These are phyloP conservation scores for Lepus europaeus DNA, from an alignment of 2,113 vertebrate species.

Conservation along the genomic window DNA sequence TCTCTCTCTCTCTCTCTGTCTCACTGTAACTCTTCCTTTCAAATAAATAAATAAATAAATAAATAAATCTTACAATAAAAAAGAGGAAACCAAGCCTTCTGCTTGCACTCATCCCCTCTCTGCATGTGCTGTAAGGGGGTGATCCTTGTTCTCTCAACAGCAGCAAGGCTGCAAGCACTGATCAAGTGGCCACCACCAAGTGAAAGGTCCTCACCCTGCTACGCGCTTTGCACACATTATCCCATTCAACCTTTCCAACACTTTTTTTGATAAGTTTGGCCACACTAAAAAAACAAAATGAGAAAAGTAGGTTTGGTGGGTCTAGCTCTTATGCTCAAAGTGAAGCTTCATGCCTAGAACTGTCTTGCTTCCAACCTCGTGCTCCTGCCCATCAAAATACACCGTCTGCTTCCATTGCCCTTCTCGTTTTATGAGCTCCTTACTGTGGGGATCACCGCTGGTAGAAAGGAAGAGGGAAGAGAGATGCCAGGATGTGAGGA, in stretches of 20 bases:
- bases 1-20: too few relatives aligned
- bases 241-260: not conserved
- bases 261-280: not conserved
- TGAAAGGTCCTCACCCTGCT: not conserved
- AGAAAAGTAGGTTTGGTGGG: not conserved
- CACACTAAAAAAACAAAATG: not conserved
- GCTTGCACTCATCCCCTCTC: not conserved
- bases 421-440: not conserved
- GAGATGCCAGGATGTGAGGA: fast-evolving
- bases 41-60: too few relatives aligned
- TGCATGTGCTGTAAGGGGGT: not conserved
- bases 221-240: not conserved
- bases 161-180: not conserved
- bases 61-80: too few relatives aligned
- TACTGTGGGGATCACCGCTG: too few relatives aligned
- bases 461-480: not conserved
- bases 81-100: not conserved
- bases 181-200: not conserved
- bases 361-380: not conserved
- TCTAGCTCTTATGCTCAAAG: not conserved
- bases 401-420: not conserved
- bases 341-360: not conserved
- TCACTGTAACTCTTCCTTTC: too few relatives aligned
- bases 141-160: not conserved
- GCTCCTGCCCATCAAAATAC: not conserved